Base-by-base conservation (phyloP, 1,140 invertebrate species). In the Sogatella furcifera region DNA sequence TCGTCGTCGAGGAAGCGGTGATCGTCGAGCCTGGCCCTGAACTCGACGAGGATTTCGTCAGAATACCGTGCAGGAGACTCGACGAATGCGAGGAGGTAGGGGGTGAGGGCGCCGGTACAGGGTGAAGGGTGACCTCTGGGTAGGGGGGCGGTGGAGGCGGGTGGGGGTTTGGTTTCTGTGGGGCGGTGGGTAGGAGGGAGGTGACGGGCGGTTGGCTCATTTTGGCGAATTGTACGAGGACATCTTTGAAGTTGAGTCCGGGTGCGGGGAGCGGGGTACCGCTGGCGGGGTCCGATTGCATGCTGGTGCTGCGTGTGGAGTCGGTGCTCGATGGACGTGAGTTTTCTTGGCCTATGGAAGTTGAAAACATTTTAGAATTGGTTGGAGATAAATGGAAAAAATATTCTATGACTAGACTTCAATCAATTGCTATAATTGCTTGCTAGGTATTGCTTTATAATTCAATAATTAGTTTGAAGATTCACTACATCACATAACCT, bases 141-240 rank as follows among this genome's bases (percentile, higher is more conserved):
- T 86, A 89, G 52, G 84, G 84, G 41, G 84, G 82, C 1, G 83
- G 81, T 14, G 81, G 46, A 19, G 10, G 46, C 3, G 46, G 46
- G 46, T 38, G 46, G 46, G 15, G 14, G 43, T 17, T 49, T 19
- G 21, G 6, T 6, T 6, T 6, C 24, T 28, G 2, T 6, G 76
- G 5, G 73, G 24, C 31, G 38, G 8, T 49, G 41, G 59, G 52
- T 13, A 52, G 49, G 1, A 52, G 58, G 19, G 52, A 54, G 31
- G 44, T 17, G 11, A 52, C 49, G 19, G 31, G 54, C 5, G 54
- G 54, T 34, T 55, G 68, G 49, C 68, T 70, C 62, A 74, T 62
- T 71, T 85, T 87, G 1, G 85, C 84, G 69, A 88, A 86, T 68
- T 88, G 84, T 4, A 88, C 80, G n/a, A 89, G 75, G 17, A 88